Conservation (phyloP, 1,140 invertebrate species). For the Meloidogyne chitwoodi region DNA sequence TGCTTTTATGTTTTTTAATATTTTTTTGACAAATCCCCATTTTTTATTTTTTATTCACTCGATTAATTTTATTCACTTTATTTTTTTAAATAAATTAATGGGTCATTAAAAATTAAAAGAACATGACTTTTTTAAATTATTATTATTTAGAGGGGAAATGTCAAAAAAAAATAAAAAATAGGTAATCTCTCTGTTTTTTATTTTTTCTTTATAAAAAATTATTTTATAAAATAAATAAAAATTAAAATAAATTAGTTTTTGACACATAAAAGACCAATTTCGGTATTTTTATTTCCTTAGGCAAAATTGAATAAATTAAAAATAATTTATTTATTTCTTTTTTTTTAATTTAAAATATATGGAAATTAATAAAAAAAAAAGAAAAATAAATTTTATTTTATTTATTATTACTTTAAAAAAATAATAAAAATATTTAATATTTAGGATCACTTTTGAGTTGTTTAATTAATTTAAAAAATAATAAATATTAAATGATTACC, state of each 20-base stretch:
- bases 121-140: too few relatives aligned
- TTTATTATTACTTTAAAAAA: too few relatives aligned
- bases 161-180: background rate
- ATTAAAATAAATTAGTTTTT: background rate
- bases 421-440: too few relatives aligned
- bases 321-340: background rate
- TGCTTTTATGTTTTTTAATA: background rate
- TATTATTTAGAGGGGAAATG: background rate
- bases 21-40: background rate
- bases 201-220: too few relatives aligned
- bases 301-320: background rate
- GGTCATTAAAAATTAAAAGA: background rate
- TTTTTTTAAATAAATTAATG: background rate
- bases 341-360: background rate
- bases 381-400: background rate
- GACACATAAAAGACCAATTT: background rate
- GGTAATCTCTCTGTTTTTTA: background rate
- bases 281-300: background rate
- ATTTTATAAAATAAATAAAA: background rate
- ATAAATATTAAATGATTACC: too few relatives aligned
- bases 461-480: too few relatives aligned
- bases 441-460: too few relatives aligned
- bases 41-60: background rate
- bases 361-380: too few relatives aligned
- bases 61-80: background rate